phyloP scores from a whole-genome alignment of 2,113 vertebrate genomes.

The Poeciliopsis prolifica region DNA sequence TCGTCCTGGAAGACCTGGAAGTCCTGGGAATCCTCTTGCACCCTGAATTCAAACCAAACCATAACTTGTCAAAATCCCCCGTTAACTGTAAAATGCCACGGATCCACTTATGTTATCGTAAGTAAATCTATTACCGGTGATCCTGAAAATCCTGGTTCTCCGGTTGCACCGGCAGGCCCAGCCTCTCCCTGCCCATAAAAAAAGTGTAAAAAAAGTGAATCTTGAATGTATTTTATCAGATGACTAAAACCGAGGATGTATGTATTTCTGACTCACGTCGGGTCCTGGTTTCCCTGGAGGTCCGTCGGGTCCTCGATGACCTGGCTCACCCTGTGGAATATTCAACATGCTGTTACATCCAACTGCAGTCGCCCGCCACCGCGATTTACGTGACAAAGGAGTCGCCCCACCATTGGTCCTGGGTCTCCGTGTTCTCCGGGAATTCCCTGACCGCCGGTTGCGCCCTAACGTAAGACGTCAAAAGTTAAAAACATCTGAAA shows the following conservation, averaged over 20 bases:
- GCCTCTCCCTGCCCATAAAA: slow-evolving; percentile 83
- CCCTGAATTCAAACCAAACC: slow-evolving; percentile 56
- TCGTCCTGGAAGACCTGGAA: slow-evolving; percentile 91
- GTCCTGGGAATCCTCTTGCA: slow-evolving; percentile 93
- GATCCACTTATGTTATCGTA: background rate
- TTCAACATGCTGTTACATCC: background rate
- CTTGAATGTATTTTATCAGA: background rate
- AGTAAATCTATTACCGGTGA: slow-evolving; percentile 81
- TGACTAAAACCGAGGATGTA: background rate
- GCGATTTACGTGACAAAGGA: background rate
- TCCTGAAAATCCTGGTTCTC: slow-evolving; percentile 90
- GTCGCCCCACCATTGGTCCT: slow-evolving; percentile 85
- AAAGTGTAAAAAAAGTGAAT: background rate
- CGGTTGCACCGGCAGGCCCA: slow-evolving; percentile 86
- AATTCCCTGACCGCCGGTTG: slow-evolving; percentile 85
- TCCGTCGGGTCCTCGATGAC: slow-evolving; percentile 92
- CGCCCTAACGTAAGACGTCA: slow-evolving; percentile 78
- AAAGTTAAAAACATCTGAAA: background rate
- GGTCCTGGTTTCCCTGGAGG: slow-evolving; percentile 88
- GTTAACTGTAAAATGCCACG: background rate
- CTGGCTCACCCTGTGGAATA: slow-evolving; percentile 83
- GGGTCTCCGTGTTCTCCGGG: slow-evolving; percentile 91
- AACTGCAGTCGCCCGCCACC: too few relatives aligned
- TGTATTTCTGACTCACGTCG: slow-evolving; percentile 84
- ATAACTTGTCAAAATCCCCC: background rate